phyloP scores from a whole-genome alignment of 2,113 vertebrate species.

The Dipodomys ordii region DNA sequence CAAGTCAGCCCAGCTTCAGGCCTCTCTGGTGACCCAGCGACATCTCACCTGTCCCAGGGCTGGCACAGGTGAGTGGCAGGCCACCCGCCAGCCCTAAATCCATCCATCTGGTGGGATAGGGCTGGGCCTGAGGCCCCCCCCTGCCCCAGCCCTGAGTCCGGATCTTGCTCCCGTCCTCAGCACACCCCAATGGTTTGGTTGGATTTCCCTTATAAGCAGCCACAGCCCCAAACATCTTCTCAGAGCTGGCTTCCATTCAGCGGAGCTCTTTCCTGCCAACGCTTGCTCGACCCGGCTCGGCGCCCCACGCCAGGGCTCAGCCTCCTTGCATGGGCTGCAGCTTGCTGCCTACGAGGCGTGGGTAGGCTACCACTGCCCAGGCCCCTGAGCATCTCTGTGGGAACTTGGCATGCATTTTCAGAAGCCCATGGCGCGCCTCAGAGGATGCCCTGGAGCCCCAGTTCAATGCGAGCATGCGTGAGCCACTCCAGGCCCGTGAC shows the following conservation, averaged over 20 bases:
- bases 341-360: too few species aligned
- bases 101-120: background rate
- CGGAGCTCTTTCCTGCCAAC: background rate
- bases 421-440: too few species aligned
- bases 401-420: too few species aligned
- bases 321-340: background rate
- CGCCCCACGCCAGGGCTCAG: background rate
- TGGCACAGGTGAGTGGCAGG: background rate
- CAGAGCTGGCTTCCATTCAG: background rate
- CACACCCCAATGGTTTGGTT: constrained; percentile 37
- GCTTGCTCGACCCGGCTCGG: background rate
- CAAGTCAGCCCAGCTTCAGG: rapidly evolving
- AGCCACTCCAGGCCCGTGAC: too few species aligned
- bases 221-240: constrained; percentile 32
- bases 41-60: too few species aligned
- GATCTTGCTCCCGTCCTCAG: background rate
- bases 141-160: background rate
- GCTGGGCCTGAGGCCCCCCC: background rate
- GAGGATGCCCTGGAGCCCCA: too few species aligned
- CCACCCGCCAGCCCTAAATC: too few species aligned
- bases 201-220: constrained; percentile 40
- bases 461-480: background rate
- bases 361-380: too few species aligned
- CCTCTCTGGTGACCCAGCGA: background rate
- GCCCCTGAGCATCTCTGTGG: too few species aligned